Conservation (phyloP, 2,113 vertebrate genomes). For the Zosterops hypoxanthus region DNA sequence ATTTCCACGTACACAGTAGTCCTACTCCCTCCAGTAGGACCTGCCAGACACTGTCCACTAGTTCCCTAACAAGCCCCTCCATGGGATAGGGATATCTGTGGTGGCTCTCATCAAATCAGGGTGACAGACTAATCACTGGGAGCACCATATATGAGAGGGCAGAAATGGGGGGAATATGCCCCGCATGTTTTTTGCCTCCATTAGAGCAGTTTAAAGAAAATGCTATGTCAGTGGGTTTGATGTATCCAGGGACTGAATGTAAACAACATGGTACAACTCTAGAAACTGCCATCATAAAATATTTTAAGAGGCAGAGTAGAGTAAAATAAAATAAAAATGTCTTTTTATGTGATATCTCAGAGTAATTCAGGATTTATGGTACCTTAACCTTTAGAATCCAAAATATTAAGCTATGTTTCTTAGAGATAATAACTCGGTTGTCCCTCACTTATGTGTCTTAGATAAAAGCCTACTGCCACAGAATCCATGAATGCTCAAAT, state of each 20-base stretch:
- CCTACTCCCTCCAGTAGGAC: not conserved
- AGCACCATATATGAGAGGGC: not conserved
- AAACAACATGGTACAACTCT: conserved; percentile 83
- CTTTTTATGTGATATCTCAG: conserved; percentile 88
- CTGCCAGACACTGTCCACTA: not conserved
- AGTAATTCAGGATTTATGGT: conserved; percentile 86
- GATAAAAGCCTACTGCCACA: conserved; percentile 87
- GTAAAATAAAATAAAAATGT: conserved; percentile 89
- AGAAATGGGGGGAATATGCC: not conserved
- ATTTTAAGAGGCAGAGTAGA: conserved; percentile 86
- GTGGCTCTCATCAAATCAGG: conserved; percentile 24
- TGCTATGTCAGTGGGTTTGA: conserved; percentile 81
- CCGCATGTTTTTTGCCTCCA: conserved; percentile 53
- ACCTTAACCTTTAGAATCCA: conserved; percentile 88
- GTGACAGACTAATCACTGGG: conserved; percentile 31
- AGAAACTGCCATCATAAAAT: conserved; percentile 85
- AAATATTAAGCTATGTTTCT: conserved; percentile 89
- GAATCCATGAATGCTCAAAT: conserved; percentile 94
- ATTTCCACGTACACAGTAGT: not conserved
- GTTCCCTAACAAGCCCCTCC: not conserved
- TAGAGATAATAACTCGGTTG: conserved; percentile 86
- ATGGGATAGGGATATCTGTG: not conserved
- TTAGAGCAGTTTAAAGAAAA: conserved; percentile 67
- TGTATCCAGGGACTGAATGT: conserved; percentile 80
- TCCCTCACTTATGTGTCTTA: conserved; percentile 86